Conservation (phyloP, 2,888 invertebrate species). For the Rhagium mordax region DNA sequence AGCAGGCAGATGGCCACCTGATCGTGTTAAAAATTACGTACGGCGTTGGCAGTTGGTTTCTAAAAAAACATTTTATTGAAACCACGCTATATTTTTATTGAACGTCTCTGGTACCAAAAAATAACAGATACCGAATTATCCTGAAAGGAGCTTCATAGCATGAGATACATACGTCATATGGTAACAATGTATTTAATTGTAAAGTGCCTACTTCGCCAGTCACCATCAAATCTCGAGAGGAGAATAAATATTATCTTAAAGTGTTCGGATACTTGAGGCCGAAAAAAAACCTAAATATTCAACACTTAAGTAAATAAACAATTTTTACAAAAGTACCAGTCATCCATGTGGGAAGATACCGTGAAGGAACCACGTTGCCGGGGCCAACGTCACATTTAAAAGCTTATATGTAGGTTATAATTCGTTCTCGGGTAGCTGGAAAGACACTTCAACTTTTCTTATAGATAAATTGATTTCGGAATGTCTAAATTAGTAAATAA, state of each 20-base stretch:
- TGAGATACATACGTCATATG: slow-evolving; percentile 24
- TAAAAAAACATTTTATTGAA: background rate
- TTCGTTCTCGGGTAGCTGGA: background rate
- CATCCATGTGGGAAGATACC: slow-evolving; percentile 51
- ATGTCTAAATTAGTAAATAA: background rate
- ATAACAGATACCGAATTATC: slow-evolving; percentile 2
- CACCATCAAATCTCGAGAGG: slow-evolving; percentile 55
- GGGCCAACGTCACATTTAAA: background rate
- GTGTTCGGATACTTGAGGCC: slow-evolving; percentile 43
- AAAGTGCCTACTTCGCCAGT: slow-evolving; percentile 50
- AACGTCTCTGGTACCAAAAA: background rate
- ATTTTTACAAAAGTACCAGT: slow-evolving; percentile 51
- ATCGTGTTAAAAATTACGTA: too few species aligned
- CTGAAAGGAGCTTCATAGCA: background rate
- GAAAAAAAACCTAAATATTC: slow-evolving; percentile 43
- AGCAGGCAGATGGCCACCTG: too few species aligned
- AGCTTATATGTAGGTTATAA: slow-evolving; percentile 16
- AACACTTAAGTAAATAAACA: slow-evolving; percentile 52
- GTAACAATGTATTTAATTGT: slow-evolving; percentile 60
- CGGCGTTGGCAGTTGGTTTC: too few species aligned
- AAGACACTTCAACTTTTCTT: background rate
- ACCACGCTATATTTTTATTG: background rate
- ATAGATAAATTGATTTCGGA: background rate
- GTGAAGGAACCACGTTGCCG: background rate
- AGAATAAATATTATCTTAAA: slow-evolving; percentile 57